Conservation (phyloP, 2,797 vertebrate genomes). For the Pangasius djambal region DNA sequence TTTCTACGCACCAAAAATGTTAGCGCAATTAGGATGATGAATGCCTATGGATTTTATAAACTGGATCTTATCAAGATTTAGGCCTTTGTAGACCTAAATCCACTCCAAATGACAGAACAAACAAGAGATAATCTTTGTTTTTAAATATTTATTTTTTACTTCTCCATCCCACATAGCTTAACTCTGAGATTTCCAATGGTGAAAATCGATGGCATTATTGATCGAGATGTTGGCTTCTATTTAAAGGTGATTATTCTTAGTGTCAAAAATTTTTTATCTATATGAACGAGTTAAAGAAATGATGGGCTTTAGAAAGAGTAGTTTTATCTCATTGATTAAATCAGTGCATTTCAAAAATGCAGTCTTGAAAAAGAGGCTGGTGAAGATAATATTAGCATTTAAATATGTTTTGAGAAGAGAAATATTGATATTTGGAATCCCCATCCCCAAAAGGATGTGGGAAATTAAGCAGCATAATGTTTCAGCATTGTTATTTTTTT, state of each 20-base stretch:
- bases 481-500: not conserved
- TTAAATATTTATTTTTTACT: not conserved
- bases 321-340: slow-evolving; percentile 21
- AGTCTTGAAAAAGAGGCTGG: too few species aligned
- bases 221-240: not conserved
- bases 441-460: not conserved
- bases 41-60: slow-evolving; percentile 38
- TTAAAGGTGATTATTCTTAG: slow-evolving; percentile 7
- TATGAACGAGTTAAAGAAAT: not conserved
- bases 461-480: not conserved
- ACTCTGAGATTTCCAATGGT: not conserved
- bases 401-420: not conserved
- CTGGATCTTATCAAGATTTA: slow-evolving; percentile 40
- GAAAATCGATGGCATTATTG: slow-evolving; percentile 14
- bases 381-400: not conserved
- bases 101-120: not conserved
- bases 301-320: not conserved
- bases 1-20: not conserved
- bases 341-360: not conserved
- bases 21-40: slow-evolving; percentile 40
- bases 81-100: slow-evolving; percentile 7
- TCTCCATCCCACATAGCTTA: not conserved
- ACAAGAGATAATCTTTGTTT: slow-evolving; percentile 14
- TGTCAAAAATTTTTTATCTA: not conserved
- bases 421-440: not conserved